Conservation (phyloP, 2,888 invertebrate genomes). For the Isotomurus palustris region DNA sequence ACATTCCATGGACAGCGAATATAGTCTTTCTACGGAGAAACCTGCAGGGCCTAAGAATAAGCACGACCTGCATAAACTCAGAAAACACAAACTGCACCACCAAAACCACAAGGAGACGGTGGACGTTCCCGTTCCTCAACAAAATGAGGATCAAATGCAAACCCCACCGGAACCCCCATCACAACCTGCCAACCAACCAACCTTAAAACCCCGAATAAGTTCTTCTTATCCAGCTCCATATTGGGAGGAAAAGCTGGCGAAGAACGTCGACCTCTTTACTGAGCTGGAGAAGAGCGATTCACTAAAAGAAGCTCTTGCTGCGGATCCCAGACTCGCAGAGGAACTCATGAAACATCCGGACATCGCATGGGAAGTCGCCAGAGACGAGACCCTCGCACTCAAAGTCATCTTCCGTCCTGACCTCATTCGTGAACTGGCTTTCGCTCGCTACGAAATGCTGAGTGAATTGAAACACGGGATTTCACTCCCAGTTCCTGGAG, state of each 20-base stretch:
- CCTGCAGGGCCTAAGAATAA: too few relatives aligned
- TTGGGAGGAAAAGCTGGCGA: constrained; percentile 21
- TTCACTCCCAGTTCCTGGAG: too few relatives aligned
- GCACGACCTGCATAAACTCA: too few relatives aligned
- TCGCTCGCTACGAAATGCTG: constrained; percentile 11
- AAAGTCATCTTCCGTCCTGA: constrained; percentile 18
- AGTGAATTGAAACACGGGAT: too few relatives aligned
- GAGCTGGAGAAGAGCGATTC: constrained; percentile 10
- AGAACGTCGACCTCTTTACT: constrained; percentile 4
- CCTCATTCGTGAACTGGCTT: constrained; percentile 19
- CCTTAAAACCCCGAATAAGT: neutral
- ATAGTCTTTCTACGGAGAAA: too few relatives aligned
- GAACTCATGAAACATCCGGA: constrained; percentile 25
- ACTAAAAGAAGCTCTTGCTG: constrained; percentile 9
- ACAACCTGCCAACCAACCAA: neutral
- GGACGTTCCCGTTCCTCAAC: too few relatives aligned
- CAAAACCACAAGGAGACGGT: too few relatives aligned
- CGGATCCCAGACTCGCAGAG: constrained; percentile 10
- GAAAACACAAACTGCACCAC: too few relatives aligned
- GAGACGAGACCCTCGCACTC: constrained; percentile 18
- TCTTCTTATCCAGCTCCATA: constrained; percentile 15
- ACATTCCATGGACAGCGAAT: too few relatives aligned
- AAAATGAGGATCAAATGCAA: too few relatives aligned
- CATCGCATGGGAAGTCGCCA: constrained; percentile 14
- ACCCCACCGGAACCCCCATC: too few relatives aligned